Evolutionary conservation across 2,888 invertebrate species (phyloP), one percentile per base, ranked within the genome.

Genomic region (Athalia cordata): DNA sequence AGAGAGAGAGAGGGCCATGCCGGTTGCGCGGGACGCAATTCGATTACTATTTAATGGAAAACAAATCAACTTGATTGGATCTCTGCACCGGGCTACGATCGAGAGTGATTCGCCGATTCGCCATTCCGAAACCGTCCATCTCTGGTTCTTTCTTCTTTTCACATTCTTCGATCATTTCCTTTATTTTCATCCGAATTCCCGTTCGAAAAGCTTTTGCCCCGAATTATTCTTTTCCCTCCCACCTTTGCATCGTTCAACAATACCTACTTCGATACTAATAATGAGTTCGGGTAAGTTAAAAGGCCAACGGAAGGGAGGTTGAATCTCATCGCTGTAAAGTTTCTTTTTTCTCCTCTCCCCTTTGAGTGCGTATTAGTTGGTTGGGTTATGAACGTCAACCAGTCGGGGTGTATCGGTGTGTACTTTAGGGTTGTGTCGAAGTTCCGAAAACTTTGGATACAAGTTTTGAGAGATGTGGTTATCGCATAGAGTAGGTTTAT

Each of bases 21-120:
- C 75, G 75, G 75, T 62, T 75, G 50, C 43, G 61, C 75, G 62
- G 62, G 64, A 62, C 29, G 62, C 62, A 45, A 75, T 75, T 75
- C 75, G 75, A 75, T 75, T 75, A 75, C 75, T 75, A 52, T 75
- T 75, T 75, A 75, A 75, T 75, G 75, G 75, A 75, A 75, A 75
- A 75, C 75, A 64, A 75, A 75, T 75, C 75, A 75, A 52, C 62
- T 43, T 75, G 75, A 75, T 75, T 75, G 75, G 75, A 75, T 75
- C 75, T 75, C 62, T 64, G 49, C 61, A 50, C 5, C 29, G 50
- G 29, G 43, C 52, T 47, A 11, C 9, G 72, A 72, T 72, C 72
- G 59, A 45, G 57, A 72, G 72, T 72, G 13, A 72, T 64, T 64
- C 62, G 62, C 50, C 49, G n/a, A 52, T 75, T 50, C 75, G 4